phyloP scores from a whole-genome alignment of 1,140 invertebrate species.

The Tetramorium alpestre region DNA sequence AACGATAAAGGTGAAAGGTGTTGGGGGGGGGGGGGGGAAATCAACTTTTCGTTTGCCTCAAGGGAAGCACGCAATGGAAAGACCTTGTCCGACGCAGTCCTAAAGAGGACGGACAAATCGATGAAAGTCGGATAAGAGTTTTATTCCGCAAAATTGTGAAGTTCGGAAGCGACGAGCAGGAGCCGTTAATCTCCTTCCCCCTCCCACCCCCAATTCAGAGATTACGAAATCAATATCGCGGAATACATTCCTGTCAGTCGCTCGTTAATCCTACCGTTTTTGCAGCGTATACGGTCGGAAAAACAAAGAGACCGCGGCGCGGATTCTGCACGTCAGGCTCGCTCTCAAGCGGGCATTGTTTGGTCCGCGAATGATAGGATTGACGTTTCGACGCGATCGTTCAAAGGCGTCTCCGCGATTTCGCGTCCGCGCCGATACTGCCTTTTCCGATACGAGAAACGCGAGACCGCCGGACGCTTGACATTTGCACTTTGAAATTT shows the following conservation, averaged over 20 bases:
- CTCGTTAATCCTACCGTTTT: neutral
- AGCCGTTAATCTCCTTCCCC: neutral
- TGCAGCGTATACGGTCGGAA: neutral
- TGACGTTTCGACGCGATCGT: conserved; percentile 14
- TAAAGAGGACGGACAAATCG: neutral
- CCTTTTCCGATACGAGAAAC: neutral
- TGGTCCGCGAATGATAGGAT: neutral
- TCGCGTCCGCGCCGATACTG: too few relatives aligned
- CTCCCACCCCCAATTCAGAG: neutral
- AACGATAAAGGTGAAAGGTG: neutral
- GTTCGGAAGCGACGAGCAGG: neutral
- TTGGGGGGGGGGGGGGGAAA: neutral
- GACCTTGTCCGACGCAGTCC: neutral
- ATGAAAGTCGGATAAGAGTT: neutral
- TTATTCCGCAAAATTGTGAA: neutral
- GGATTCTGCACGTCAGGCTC: neutral
- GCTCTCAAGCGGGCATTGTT: neutral
- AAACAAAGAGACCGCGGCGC: conserved; percentile 9
- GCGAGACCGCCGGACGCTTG: neutral
- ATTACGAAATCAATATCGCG: conserved; percentile 23
- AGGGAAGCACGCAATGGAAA: neutral
- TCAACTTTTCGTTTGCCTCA: neutral
- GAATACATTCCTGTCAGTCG: conserved; percentile 18
- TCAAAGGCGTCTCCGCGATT: neutral
- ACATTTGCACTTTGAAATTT: conserved; percentile 23